Conservation (phyloP, 2,888 invertebrate genomes). For the Cheilosia vulpina region DNA sequence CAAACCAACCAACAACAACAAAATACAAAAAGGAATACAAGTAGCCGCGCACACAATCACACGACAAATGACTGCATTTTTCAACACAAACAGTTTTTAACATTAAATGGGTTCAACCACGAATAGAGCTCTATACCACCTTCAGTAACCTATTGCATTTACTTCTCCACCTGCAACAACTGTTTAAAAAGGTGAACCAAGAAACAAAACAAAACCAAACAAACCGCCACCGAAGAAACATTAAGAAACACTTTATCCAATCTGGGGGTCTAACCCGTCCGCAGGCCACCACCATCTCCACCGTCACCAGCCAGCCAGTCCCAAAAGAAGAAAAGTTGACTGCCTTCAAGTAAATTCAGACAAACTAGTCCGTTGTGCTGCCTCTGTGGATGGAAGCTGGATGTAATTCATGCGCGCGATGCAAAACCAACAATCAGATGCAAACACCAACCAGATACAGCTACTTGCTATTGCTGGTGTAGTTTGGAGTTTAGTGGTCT, state of each 20-base stretch:
- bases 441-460: conserved; percentile 40
- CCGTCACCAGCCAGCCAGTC: not conserved
- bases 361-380: conserved; percentile 44
- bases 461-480: not conserved
- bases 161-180: conserved; percentile 3
- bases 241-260: conserved; percentile 33
- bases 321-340: conserved; percentile 70
- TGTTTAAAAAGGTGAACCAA: not conserved
- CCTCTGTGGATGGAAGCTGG: conserved; percentile 20
- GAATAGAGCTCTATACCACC: not conserved
- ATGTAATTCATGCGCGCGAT: conserved; percentile 56
- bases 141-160: conserved; percentile 17
- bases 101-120: conserved; percentile 3
- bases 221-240: conserved; percentile 20
- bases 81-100: not conserved
- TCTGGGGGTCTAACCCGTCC: conserved; percentile 15
- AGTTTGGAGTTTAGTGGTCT: conserved; percentile 22
- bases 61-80: conserved; percentile 10
- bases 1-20: too few species aligned
- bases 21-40: conserved; percentile 1
- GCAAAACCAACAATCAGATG: conserved; percentile 58
- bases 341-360: conserved; percentile 61
- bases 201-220: conserved; percentile 19
- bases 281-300: not conserved
- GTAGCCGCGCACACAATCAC: not conserved